Evolutionary conservation across 2,888 invertebrate species (phyloP).

Genomic region (Trimorus sp.): DNA sequence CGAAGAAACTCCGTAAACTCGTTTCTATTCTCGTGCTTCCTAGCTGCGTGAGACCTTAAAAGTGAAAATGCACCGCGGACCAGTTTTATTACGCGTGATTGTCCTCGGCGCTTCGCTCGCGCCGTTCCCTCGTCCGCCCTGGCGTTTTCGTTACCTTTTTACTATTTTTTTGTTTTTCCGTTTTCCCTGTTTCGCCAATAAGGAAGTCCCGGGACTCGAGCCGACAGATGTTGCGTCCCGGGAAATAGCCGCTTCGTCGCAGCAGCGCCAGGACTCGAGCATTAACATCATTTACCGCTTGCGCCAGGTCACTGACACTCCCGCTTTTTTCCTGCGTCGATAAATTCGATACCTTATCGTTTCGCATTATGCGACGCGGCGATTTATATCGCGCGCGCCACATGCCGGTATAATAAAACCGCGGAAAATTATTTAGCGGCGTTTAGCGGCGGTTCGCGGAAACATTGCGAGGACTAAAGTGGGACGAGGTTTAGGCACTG

Average conservation of each 20-base stretch:
- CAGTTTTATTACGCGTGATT: constrained; percentile 6
- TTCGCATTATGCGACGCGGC: constrained; percentile 20
- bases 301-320: constrained; percentile 48
- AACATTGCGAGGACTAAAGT: not conserved
- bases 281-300: constrained; percentile 54
- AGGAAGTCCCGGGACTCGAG: constrained; percentile 32
- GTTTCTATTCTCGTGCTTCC: constrained; percentile 24
- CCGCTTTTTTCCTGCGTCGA: constrained; percentile 27
- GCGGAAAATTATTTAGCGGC: constrained; percentile 9
- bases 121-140: too few relatives aligned
- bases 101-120: too few relatives aligned
- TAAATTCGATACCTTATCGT: constrained; percentile 43
- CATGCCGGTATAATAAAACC: constrained; percentile 17
- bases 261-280: constrained; percentile 23
- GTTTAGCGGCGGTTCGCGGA: not conserved
- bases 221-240: constrained; percentile 41
- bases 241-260: constrained; percentile 37
- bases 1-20: constrained; percentile 37
- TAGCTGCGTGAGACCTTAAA: constrained; percentile 29
- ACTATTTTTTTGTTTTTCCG: constrained; percentile 7
- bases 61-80: constrained; percentile 33
- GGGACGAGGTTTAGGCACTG: not conserved
- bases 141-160: too few relatives aligned
- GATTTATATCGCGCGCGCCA: constrained; percentile 7
- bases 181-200: constrained; percentile 22